Evolutionary conservation across 2,113 vertebrate genomes (phyloP), one percentile per base, ranked within the genome.

Genomic region (Lasiurus borealis): DNA sequence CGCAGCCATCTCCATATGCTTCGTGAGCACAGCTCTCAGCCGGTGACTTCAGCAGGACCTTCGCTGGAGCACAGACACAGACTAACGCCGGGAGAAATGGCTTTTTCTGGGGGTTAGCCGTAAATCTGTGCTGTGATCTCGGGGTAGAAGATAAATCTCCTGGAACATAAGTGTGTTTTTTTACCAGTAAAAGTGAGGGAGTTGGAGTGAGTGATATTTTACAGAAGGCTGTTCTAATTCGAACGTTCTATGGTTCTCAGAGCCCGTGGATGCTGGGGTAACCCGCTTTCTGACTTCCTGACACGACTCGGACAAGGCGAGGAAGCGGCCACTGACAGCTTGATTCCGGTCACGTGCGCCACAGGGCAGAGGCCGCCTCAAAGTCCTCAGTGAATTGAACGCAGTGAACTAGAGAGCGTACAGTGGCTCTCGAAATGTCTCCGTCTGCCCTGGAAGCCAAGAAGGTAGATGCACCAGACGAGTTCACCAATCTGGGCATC

Each of bases 91-190:
- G 34, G 48, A 80, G 11, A 73, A 40, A 87, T 21, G 66, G 54
- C 25, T 21, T 50, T 66, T 44, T 9, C 9, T n/a, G n/a, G 13
- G 59, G 48, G n/a, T 91, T 19, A 50, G 36, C 31, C 68, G 76
- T 48, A 19, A 89, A 80, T 90, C 71, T 36, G 52, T 31, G 82
- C 46, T 91, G 44, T 89, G 54, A 95, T 36, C 72, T 88, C 78
- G 80, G 27, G 21, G 40, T 59, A 80, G 71, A 69, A 34, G 85
- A 69, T 64, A 64, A 48, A 16, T 36, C n/a, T 71, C 77, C 27
- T 21, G 8, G 48, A 36, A 93, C 15, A 2, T n/a, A 81, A 86
- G n/a, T 85, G 71, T 57, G 54, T 62, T 5, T 66, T 88, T 75
- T 83, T 46, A 82, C 86, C 16, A 86, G 68, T n/a, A 59, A 77